These are phyloP conservation scores for Hydrozoanthus gracilis DNA, from an alignment of 92 coral and sea anemone species.

Conservation along the genomic window DNA sequence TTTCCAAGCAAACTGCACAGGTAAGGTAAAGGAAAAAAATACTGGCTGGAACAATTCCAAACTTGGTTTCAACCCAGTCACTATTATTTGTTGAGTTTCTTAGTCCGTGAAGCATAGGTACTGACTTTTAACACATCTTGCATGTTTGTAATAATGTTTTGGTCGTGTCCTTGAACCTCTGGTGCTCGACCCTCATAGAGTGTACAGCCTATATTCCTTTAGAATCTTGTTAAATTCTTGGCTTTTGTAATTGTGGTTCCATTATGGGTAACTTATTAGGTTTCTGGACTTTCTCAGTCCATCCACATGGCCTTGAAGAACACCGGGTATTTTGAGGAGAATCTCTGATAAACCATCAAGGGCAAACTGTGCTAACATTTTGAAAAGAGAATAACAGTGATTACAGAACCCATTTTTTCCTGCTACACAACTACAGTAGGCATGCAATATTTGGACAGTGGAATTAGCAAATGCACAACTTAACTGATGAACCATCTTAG, in stretches of 20 bases:
- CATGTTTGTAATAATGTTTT: slow-evolving; percentile 43
- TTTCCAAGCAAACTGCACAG: slow-evolving; percentile 66
- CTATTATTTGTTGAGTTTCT: slow-evolving; percentile 41
- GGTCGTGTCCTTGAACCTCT: slow-evolving; percentile 43
- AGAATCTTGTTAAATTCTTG: slow-evolving; percentile 24
- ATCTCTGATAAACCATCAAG: slow-evolving; percentile 56
- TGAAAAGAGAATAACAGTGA: slow-evolving; percentile 68
- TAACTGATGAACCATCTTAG: slow-evolving; percentile 56
- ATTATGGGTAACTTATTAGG: slow-evolving; percentile 58
- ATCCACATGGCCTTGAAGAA: slow-evolving; percentile 71
- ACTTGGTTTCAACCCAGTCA: slow-evolving; percentile 66
- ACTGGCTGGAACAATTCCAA: slow-evolving; percentile 69
- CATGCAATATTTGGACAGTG: slow-evolving; percentile 57
- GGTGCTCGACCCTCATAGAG: slow-evolving; percentile 65
- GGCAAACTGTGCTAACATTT: slow-evolving; percentile 63
- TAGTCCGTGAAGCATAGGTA: slow-evolving; percentile 28
- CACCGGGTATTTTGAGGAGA: slow-evolving; percentile 64
- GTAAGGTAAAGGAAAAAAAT: slow-evolving; percentile 62
- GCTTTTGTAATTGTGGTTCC: slow-evolving; percentile 68
- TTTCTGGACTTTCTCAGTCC: slow-evolving; percentile 70
- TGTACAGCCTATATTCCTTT: slow-evolving; percentile 53
- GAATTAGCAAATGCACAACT: slow-evolving; percentile 50
- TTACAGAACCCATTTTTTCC: slow-evolving; percentile 71
- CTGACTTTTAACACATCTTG: slow-evolving; percentile 41
- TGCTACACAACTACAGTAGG: slow-evolving; percentile 61